phyloP scores from a whole-genome alignment of 2,113 vertebrate genomes.

The Pelecanoides urinatrix region DNA sequence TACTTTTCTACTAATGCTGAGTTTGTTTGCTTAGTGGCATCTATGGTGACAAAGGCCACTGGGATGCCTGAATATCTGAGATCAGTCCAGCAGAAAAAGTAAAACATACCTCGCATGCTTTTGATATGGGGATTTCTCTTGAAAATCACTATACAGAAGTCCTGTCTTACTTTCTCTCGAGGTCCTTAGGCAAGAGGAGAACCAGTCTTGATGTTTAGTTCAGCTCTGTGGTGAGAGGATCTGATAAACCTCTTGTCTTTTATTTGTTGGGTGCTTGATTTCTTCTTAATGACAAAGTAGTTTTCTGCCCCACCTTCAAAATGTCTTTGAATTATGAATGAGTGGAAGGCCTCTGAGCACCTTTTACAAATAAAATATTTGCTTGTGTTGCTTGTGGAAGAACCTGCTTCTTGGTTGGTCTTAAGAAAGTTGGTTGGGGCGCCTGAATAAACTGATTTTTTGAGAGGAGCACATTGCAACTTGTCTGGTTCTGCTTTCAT shows the following conservation, averaged over 20 bases:
- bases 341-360: neutral
- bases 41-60: constrained; percentile 11
- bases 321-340: constrained; percentile 21
- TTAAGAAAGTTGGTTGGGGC: neutral
- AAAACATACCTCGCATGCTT: neutral
- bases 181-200: neutral
- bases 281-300: constrained; percentile 35
- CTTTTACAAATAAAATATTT: constrained; percentile 16
- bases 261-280: constrained; percentile 26
- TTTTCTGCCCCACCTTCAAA: constrained; percentile 23
- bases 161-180: neutral
- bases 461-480: constrained; percentile 16
- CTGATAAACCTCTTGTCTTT: constrained; percentile 45
- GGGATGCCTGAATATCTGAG: constrained; percentile 30
- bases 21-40: constrained; percentile 10
- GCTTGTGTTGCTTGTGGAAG: constrained; percentile 27
- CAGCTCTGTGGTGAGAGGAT: neutral
- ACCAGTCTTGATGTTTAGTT: constrained; percentile 27
- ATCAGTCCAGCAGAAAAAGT: constrained; percentile 12
- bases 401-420: constrained; percentile 25
- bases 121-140: constrained; percentile 13
- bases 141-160: neutral
- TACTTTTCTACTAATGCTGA: neutral
- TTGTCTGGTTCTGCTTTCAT: constrained; percentile 51
- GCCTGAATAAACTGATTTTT: constrained; percentile 30